Base-by-base conservation (phyloP, 2,113 vertebrate species). In the Morone saxatilis region DNA sequence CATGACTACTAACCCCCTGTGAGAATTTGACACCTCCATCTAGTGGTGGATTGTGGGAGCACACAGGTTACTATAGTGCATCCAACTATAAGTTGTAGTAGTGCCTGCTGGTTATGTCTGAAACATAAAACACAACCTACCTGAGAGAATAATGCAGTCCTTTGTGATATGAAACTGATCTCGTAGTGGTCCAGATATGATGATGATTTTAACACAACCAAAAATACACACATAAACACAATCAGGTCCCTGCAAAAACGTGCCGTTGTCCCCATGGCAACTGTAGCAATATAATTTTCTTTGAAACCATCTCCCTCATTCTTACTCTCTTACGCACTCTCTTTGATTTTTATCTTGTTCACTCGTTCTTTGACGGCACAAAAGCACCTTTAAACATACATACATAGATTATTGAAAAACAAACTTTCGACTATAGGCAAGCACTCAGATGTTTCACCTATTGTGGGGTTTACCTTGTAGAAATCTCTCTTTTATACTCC, bases 201-300 rank as follows among this genome's bases (percentile, higher is more conserved):
- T 43, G 41, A 71, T 54, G 7, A 38, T 79, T 85, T 59, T 22
- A 78, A 61, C 53, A 54, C 48, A 57, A 6, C 57, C 72, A 81
- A 12, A 65, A 4, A 65, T 19, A 77, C n/a, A 71, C 6, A 68
- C 43, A 75, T 20, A 71, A 62, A 80, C 60, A 75, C 68, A 53
- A 40, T 43, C 70, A 71, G 20, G 51, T 76, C 38, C 36, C 20
- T 83, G 12, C 60, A 81, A 67, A 71, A 78, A 76, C 22, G 2
- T 71, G 65, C 67, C 77, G 63, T 78, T 59, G 88, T 94, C 88
- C 86, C 92, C 91, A 94, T 93, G 88, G 92, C 89, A 94, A 94
- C 92, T 79, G 88, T 45, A 82, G 80, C 56, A 71, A 76, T 61
- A 81, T 72, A 4, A 0, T 14, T 71, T 83, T 67, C 53, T 87